phyloP scores from a whole-genome alignment of 2,797 vertebrate species.

The Loris lydekkerianus region DNA sequence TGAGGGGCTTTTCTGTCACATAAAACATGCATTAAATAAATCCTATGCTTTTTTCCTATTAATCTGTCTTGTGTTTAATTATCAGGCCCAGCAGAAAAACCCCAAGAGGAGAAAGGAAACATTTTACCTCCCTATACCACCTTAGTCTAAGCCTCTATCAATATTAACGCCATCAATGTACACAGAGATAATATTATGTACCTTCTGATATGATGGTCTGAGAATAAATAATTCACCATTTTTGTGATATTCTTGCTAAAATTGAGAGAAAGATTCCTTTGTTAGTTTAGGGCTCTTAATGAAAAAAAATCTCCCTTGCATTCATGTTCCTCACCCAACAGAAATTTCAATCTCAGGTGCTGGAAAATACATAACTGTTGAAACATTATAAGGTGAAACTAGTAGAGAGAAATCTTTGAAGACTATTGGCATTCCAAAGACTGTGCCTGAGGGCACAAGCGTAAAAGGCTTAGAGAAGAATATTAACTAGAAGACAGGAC shows the following conservation, averaged over 20 bases:
- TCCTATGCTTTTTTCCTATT: not conserved
- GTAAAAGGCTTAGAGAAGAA: not conserved
- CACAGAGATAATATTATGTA: not conserved
- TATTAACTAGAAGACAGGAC: not conserved
- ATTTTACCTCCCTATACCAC: not conserved
- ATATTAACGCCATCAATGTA: not conserved
- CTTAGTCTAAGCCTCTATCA: not conserved
- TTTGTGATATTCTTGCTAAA: not conserved
- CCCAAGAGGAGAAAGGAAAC: not conserved
- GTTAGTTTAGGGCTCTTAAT: not conserved
- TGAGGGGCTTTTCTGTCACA: not conserved
- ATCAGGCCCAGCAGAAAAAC: not conserved
- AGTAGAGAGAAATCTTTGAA: constrained; percentile 2
- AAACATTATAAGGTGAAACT: not conserved
- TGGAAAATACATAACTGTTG: not conserved
- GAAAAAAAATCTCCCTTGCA: not conserved
- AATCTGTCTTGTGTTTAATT: not conserved
- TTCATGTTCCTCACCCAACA: not conserved
- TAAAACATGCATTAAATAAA: not conserved
- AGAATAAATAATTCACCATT: not conserved
- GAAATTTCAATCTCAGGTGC: not conserved
- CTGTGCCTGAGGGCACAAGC: not conserved
- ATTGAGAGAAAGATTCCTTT: not conserved
- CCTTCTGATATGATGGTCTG: not conserved
- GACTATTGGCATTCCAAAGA: not conserved